phyloP scores from a whole-genome alignment of 2,888 invertebrate genomes.

The Ichneumon xanthorius region DNA sequence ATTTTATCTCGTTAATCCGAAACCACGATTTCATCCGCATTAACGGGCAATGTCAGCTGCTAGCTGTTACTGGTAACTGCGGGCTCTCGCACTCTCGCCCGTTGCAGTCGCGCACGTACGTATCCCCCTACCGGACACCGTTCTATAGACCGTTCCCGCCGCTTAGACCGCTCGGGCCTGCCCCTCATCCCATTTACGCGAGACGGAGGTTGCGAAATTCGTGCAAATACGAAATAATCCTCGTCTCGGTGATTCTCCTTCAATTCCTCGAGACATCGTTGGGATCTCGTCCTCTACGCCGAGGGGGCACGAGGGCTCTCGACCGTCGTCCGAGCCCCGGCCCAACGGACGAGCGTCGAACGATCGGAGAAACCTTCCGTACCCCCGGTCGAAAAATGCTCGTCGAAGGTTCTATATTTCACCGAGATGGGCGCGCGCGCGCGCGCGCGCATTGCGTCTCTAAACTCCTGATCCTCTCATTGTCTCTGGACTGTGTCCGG shows the following conservation, averaged over 20 bases:
- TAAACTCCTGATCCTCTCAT: slow-evolving; percentile 7
- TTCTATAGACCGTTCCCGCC: background rate
- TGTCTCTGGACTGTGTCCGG: slow-evolving; percentile 5
- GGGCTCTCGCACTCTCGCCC: slow-evolving; percentile 34
- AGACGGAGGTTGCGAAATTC: slow-evolving; percentile 54
- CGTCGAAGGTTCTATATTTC: too few species aligned
- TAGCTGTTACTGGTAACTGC: slow-evolving; percentile 59
- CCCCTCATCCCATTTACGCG: background rate
- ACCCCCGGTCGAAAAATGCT: too few species aligned
- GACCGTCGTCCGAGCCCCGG: background rate
- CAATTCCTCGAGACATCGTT: slow-evolving; percentile 1
- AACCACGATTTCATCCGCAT: slow-evolving; percentile 74
- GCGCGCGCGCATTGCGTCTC: slow-evolving; percentile 23
- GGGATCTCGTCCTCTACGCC: background rate
- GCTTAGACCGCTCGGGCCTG: background rate
- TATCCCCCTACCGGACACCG: background rate
- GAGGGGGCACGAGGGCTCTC: background rate
- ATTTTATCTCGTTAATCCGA: slow-evolving; percentile 74
- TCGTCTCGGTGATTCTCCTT: slow-evolving; percentile 22
- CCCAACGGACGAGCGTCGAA: too few species aligned
- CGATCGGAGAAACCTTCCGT: too few species aligned
- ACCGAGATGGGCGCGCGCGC: too few species aligned
- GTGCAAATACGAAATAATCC: slow-evolving; percentile 42
- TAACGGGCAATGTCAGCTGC: slow-evolving; percentile 73
- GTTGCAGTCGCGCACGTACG: background rate